A percentile compares a stretch with the other conserved stretches of the same genome.
phyloP scores from a whole-genome alignment of 2,113 vertebrate genomes.

The Pituophis catenifer region DNA sequence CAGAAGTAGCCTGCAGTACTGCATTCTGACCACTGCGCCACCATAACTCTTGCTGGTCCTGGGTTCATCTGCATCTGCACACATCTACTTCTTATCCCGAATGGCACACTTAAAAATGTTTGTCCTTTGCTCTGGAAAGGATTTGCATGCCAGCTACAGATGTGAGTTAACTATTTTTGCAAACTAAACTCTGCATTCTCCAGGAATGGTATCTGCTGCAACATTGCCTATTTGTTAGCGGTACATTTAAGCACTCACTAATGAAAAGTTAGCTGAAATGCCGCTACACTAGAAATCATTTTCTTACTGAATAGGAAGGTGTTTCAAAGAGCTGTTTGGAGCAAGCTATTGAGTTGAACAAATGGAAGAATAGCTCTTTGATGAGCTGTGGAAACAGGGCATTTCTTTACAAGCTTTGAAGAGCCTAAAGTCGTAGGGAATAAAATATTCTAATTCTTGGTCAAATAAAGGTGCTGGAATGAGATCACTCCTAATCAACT shows the following conservation, averaged over 20 bases:
- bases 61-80: neutral
- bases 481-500: neutral
- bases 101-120: neutral
- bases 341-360: neutral
- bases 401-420: neutral
- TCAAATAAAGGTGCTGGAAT: neutral
- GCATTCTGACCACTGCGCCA: too few species aligned
- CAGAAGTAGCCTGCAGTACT: too few species aligned
- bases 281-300: neutral
- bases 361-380: neutral
- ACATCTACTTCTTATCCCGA: neutral
- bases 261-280: neutral
- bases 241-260: neutral
- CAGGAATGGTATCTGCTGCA: neutral
- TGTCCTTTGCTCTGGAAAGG: neutral
- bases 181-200: neutral
- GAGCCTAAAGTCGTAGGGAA: neutral
- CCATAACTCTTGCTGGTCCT: too few species aligned
- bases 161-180: neutral
- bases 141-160: neutral
- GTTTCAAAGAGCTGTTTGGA: neutral
- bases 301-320: neutral
- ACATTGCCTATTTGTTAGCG: neutral
- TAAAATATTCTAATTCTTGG: neutral
- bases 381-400: neutral